Evolutionary conservation across 2,113 vertebrate species (phyloP), one percentile per base, ranked within the genome.

Genomic region (Siniperca knerii): DNA sequence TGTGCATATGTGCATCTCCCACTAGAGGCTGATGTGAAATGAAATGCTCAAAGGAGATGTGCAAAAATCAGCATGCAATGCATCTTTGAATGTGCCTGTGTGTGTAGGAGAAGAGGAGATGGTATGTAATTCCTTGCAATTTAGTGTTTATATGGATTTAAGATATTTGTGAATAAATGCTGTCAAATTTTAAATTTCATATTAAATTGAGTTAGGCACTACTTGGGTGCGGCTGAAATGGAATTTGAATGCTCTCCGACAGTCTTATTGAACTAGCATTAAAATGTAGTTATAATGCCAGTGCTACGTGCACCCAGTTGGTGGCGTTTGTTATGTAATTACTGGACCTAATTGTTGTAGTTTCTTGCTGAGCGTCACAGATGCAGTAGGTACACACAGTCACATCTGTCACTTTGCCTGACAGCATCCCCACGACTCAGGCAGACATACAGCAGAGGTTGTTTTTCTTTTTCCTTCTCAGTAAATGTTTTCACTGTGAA

Each of bases 401-500:
- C 58, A n/a, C 65, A 61, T 77, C 33, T 37, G 37, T 80, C 55
- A 57, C 58, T 66, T 44, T 69, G 52, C 33, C 12, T 50, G 40
- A 72, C 46, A 25, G 25, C 48, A 82, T 48, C 55, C n/a, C 12
- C 37, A 16, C 2, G n/a, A 25, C 23, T 65, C 10, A 10, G 54
- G 61, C 37, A 75, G 29, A 57, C 25, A 1, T 35, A 58, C 3
- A 9, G 46, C 55, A 77, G 6, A 15, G 8, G 6, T 21, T 44
- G 6, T 50, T 9, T 65, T 42, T 60, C 29, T 55, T 23, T 42
- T 8, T 46, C 29, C 12, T 29, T 75, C 8, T 74, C 0, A 3
- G 44, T 54, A 29, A 52, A 21, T 42, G 44, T 80, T 79, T 71
- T 50, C 55, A 50, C 55, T 61, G 37, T 33, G 65, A 69, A 46